Evolutionary conservation across 35 echinoderm and acorn worm genomes (phyloP).

Genomic region (Anneissia japonica): DNA sequence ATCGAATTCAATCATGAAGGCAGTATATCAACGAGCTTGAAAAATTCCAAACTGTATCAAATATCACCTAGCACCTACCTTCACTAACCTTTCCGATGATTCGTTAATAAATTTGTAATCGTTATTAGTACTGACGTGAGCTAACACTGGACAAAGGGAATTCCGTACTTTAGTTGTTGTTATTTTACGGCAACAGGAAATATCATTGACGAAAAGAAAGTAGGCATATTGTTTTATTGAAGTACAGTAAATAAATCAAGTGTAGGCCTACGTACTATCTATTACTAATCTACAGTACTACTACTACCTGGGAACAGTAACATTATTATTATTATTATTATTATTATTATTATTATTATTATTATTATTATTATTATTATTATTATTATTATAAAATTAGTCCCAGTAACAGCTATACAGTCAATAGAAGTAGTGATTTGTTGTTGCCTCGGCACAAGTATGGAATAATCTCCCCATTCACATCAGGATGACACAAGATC

Average conservation of each 20-base stretch:
- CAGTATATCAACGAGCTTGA: background rate
- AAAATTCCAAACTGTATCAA: background rate
- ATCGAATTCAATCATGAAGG: background rate
- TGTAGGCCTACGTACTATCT: too few species aligned
- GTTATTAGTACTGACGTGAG: background rate
- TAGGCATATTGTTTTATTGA: background rate
- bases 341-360: too few species aligned
- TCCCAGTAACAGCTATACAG: too few species aligned
- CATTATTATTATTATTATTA: too few species aligned
- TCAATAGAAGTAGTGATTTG: too few species aligned
- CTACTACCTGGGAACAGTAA: too few species aligned
- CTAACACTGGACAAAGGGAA: background rate
- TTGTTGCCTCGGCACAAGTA: too few species aligned
- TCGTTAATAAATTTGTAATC: constrained; percentile 2
- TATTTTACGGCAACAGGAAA: background rate
- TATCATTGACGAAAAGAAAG: background rate
- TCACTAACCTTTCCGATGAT: background rate
- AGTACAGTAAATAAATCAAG: background rate
- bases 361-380: too few species aligned
- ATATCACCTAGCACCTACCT: background rate
- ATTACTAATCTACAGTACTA: too few species aligned
- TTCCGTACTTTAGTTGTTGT: background rate
- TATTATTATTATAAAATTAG: too few species aligned
- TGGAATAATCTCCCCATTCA: too few species aligned
- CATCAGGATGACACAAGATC: too few species aligned